Conservation (phyloP, 2,113 vertebrate genomes). For the Mus spicilegus region DNA sequence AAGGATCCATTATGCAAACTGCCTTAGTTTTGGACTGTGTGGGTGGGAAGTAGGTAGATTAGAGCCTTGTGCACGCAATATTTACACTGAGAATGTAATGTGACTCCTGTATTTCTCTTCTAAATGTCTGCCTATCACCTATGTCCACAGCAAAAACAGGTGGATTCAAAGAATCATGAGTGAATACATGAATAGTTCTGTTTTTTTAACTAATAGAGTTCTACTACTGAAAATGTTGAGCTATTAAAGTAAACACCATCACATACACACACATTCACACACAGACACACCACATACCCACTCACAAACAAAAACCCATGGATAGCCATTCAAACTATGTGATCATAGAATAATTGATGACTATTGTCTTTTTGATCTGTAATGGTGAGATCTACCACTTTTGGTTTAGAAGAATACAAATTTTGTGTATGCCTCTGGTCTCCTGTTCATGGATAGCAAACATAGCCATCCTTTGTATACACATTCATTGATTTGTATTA, state of each 20-base stretch:
- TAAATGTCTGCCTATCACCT: not conserved
- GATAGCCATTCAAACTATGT: not conserved
- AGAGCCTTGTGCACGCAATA: not conserved
- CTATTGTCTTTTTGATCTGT: not conserved
- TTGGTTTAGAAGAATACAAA: not conserved
- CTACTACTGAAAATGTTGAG: conserved; percentile 16
- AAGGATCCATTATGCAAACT: not conserved
- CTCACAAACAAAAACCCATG: not conserved
- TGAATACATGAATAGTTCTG: conserved; percentile 14
- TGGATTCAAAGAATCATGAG: conserved; percentile 19
- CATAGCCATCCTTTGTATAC: not conserved
- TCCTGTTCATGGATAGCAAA: not conserved
- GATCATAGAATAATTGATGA: not conserved
- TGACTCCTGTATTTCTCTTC: conserved; percentile 13
- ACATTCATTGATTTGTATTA: conserved; percentile 22
- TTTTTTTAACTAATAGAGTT: not conserved
- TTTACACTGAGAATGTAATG: not conserved
- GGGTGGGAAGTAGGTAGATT: not conserved
- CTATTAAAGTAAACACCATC: conserved; percentile 24
- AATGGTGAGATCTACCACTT: not conserved
- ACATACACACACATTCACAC: not conserved
- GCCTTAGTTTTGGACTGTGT: not conserved
- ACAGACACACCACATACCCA: not conserved
- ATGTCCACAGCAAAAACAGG: conserved; percentile 47
- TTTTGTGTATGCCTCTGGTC: not conserved